Base-by-base conservation (phyloP, 2,113 vertebrate species). In the Albula glossodonta region DNA sequence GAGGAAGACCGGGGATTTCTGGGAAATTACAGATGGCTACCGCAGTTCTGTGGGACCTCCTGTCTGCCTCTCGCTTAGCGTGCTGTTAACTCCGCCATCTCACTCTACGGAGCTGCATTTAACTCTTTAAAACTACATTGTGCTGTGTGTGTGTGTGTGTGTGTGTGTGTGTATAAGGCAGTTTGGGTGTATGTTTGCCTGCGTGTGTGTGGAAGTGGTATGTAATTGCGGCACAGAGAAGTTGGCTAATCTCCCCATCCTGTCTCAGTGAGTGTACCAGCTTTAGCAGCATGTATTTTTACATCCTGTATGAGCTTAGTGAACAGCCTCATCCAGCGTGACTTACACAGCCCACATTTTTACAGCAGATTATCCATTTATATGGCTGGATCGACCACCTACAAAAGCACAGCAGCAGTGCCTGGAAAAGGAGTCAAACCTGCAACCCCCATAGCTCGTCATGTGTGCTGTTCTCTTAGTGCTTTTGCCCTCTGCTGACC, bases 21-120 rank as follows among this genome's bases (percentile, higher is more conserved):
- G 41, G 78, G 25, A 41, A 79, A 79, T 51, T 51, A 52, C 80
- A 52, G 80, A 81, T 51, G 80, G 51, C 80, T 81, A 50, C 50
- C 19, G 17, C 49, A 51, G 25, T 51, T 51, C 13, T 13, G 78
- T 31, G 80, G 80, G 15, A 51, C 57, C 11, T 60, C 17, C 12
- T 60, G 57, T 13, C 57, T 15, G 12, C 11, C 12, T 15, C 57
- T 15, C 57, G 31, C 31, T 41, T 41, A 41, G 31, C 31, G 31
- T 60, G 57, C 57, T 15, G 57, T 13, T 60, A 60, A 15, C 57
- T 60, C 57, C 57, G 3, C 57, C 12, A 11, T 60, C 7, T 60
- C 57, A 60, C 57, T 13, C 57, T 60, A 3, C 12, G 12, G 11
- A 60, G 17, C 12, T 60, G 57, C 17, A 15, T 60, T 12, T 60